Base-by-base conservation (phyloP, 2,888 invertebrate genomes). In the Drosophila tanythrix region DNA sequence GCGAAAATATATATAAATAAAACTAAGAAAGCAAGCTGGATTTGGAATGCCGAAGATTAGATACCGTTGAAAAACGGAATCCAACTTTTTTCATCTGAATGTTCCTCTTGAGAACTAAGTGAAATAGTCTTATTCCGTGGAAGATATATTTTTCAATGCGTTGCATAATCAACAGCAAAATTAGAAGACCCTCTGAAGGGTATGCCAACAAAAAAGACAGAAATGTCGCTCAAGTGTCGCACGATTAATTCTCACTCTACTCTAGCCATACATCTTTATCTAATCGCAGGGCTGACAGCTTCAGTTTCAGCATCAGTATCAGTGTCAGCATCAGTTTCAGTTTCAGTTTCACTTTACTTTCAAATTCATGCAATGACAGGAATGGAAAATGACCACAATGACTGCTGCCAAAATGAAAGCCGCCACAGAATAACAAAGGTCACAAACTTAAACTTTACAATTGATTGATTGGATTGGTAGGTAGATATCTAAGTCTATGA, bases 391-490 rank as follows among this genome's bases (percentile, higher is more conserved):
- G 70, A 76, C 75, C 80, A 77, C 69, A 82, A 76, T 76, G 64
- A 38, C 27, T 11, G 36, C 61, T 65, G 51, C 52, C 71, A 69
- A 70, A 71, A 65, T 38, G 38, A 38, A 38, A 62, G 35, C 56
- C 56, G 61, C 64, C 31, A 60, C 57, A 46, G 59, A 57, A 65
- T 74, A 82, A 71, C 79, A 80, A 88, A 85, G 85, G 89, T 89
- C 82, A 76, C 80, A 76, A 74, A 64, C 67, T 38, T 46, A 76
- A 88, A 88, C 80, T 89, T 89, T 82, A 74, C 77, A 76, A 84
- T 85, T 85, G 85, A 85, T 85, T 89, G 89, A 85, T 85, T 72
- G 79, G 68, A 38, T 38, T n/a, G 38, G 38, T 38, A 27, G 27
- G 69, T 62, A 60, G 72, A 62, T 46, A 46, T 61, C 50, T 50